phyloP scores from a whole-genome alignment of 1,140 invertebrate species.

The Drosophila sucinea region DNA sequence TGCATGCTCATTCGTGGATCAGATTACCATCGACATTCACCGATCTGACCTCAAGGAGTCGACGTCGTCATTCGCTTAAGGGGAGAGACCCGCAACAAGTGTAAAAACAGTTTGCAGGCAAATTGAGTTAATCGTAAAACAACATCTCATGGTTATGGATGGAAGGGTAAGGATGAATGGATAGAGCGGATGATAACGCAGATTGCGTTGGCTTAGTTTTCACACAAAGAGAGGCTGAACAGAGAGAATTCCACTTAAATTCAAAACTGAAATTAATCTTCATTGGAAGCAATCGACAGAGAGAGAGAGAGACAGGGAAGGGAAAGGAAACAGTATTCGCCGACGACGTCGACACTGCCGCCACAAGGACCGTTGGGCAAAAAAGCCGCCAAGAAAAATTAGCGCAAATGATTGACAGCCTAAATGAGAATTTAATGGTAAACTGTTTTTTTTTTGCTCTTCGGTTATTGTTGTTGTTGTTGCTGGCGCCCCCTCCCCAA shows the following conservation, averaged over 20 bases:
- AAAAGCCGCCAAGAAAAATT: conserved; percentile 70
- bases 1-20: conserved; percentile 64
- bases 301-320: conserved; percentile 14
- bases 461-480: conserved; percentile 20
- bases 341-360: neutral
- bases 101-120: conserved; percentile 68
- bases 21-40: conserved; percentile 65
- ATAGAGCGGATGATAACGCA: conserved; percentile 7
- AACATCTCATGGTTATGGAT: conserved; percentile 46
- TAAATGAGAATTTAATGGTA: conserved; percentile 82
- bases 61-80: conserved; percentile 14
- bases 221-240: conserved; percentile 30
- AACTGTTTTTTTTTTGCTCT: conserved; percentile 46
- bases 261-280: conserved; percentile 77
- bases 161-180: conserved; percentile 13
- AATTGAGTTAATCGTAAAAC: conserved; percentile 71
- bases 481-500: conserved; percentile 27
- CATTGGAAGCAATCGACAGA: conserved; percentile 77
- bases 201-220: conserved; percentile 54
- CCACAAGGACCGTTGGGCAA: conserved; percentile 32
- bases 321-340: neutral
- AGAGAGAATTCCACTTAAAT: conserved; percentile 65
- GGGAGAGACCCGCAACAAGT: conserved; percentile 58
- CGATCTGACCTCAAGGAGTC: conserved; percentile 40
- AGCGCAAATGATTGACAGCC: conserved; percentile 82